A percentile compares a stretch with the other conserved stretches of the same genome.
Conservation (phyloP, 2,113 vertebrate genomes). For the Cyprinodon variegatus region DNA sequence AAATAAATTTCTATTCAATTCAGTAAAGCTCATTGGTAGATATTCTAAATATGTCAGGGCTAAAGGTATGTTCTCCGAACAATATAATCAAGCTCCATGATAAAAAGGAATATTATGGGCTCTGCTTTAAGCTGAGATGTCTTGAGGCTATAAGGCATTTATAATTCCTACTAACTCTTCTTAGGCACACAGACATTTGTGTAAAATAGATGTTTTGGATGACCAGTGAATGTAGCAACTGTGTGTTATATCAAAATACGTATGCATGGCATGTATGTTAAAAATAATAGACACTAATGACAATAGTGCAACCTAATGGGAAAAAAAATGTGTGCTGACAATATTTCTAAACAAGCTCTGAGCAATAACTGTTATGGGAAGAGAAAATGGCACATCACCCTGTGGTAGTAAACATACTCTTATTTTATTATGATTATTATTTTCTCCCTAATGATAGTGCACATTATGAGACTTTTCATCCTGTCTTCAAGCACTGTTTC, state of each 20-base stretch:
- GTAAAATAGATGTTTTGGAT: background rate
- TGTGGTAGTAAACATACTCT: conserved; percentile 62
- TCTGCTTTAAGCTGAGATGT: background rate
- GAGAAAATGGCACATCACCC: conserved; percentile 61
- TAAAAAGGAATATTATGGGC: background rate
- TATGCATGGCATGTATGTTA: conserved; percentile 76
- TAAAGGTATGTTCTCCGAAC: background rate
- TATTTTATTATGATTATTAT: conserved; percentile 62
- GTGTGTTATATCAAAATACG: conserved; percentile 78
- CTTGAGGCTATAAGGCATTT: background rate
- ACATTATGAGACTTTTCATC: conserved; percentile 72
- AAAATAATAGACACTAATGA: conserved; percentile 54
- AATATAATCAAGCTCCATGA: background rate
- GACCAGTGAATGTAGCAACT: conserved; percentile 80
- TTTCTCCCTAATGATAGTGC: conserved; percentile 64
- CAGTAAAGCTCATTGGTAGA: background rate
- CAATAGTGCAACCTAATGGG: conserved; percentile 44
- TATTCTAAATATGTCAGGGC: background rate
- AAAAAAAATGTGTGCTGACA: conserved; percentile 57
- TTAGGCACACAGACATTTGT: background rate
- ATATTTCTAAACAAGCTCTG: conserved; percentile 62
- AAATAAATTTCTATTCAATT: no score
- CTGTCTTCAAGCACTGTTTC: conserved; percentile 60
- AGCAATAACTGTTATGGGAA: conserved; percentile 49
- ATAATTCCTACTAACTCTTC: no score